A percentile compares a stretch with the other conserved stretches of the same genome.
Conservation (phyloP, 2,797 vertebrate species). For the Melopsittacus undulatus region DNA sequence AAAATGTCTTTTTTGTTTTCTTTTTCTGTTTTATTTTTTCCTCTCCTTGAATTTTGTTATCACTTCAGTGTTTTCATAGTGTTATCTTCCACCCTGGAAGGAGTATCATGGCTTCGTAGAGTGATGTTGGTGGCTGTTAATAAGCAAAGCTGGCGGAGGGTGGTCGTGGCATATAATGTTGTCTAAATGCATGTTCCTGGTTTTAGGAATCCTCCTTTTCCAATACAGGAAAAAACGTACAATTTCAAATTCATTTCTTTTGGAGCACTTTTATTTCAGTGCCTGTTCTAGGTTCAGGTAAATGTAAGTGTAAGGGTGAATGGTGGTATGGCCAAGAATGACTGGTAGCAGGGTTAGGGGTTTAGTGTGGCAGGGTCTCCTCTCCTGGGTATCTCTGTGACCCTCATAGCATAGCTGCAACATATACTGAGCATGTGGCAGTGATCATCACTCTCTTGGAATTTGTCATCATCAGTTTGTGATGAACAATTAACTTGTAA, state of each 20-base stretch:
- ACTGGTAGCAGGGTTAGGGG: background rate
- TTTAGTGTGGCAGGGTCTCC: background rate
- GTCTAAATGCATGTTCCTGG: background rate
- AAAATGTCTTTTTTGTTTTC: background rate
- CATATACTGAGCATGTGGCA: background rate
- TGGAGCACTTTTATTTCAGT: background rate
- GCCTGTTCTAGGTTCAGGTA: background rate
- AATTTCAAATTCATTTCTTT: background rate
- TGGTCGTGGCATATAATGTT: background rate
- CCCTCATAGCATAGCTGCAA: fast-evolving
- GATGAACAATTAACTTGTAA: background rate
- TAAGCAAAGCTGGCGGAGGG: background rate
- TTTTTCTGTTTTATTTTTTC: background rate
- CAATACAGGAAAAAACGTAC: background rate
- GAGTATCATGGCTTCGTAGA: background rate
- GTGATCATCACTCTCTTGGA: background rate
- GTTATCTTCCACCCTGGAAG: background rate
- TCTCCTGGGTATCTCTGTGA: background rate
- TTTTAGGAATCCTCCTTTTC: background rate
- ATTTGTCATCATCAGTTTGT: constrained; percentile 1
- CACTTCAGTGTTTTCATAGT: background rate
- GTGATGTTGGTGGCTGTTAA: background rate
- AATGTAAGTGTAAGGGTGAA: background rate
- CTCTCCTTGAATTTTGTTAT: background rate
- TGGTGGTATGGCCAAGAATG: background rate